These are phyloP conservation scores for Melinaea marsaeus DNA, from an alignment of 2,888 invertebrate species.

Conservation along the genomic window DNA sequence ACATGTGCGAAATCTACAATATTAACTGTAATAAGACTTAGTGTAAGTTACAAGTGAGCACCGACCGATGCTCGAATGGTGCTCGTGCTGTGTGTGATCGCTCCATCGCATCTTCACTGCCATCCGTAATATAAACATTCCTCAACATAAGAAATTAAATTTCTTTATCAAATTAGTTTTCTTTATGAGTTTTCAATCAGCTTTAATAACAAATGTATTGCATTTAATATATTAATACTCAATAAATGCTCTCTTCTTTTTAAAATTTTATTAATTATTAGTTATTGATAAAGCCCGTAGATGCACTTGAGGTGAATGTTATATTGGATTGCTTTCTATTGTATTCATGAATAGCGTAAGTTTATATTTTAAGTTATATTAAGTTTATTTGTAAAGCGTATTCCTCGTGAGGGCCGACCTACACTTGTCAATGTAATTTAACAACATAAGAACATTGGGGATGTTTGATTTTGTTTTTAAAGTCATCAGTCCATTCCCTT, in stretches of 20 bases:
- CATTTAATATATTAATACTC: constrained; percentile 28
- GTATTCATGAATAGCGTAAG: background rate
- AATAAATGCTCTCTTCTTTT: constrained; percentile 22
- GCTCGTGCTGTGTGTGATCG: background rate
- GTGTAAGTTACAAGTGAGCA: constrained; percentile 23
- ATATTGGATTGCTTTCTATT: background rate
- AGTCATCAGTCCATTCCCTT: too few species aligned
- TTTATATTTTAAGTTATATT: constrained; percentile 2
- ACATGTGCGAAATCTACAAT: constrained; percentile 67
- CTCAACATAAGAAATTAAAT: constrained; percentile 5
- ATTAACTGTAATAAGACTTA: constrained; percentile 45
- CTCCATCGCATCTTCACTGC: constrained; percentile 12
- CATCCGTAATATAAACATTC: constrained; percentile 17
- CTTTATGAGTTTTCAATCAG: background rate
- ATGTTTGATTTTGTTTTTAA: too few species aligned
- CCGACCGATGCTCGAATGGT: constrained; percentile 6
- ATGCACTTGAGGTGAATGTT: too few species aligned
- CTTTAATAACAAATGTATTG: constrained; percentile 3
- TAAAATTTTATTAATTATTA: background rate
- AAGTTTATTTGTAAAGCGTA: background rate
- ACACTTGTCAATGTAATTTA: background rate
- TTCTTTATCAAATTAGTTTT: background rate
- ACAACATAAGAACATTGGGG: too few species aligned
- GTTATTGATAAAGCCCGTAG: background rate
- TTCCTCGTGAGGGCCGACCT: background rate